phyloP scores from a whole-genome alignment of 2,113 vertebrate genomes.

The Natator depressus region DNA sequence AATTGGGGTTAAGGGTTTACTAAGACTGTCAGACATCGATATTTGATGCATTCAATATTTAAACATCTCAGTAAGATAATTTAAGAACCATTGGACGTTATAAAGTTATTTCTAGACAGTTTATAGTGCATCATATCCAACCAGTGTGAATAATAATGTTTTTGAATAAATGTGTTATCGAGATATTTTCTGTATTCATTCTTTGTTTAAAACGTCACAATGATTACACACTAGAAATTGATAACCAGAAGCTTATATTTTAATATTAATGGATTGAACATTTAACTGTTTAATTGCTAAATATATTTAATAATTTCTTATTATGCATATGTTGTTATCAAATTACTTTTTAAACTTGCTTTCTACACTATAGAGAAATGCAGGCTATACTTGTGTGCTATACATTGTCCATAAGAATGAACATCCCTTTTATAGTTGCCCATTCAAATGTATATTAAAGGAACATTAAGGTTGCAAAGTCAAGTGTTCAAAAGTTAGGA shows the following conservation, averaged over 20 bases:
- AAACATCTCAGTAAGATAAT: not conserved
- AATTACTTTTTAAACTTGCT: not conserved
- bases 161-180: not conserved
- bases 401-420: not conserved
- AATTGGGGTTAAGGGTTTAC: not conserved
- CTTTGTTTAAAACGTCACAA: not conserved
- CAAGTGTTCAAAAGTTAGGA: not conserved
- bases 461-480: not conserved
- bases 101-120: not conserved
- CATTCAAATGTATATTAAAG: not conserved
- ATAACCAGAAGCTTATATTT: not conserved
- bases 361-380: not conserved
- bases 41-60: not conserved
- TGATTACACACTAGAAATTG: not conserved
- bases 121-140: not conserved
- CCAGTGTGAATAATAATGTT: not conserved
- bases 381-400: not conserved
- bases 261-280: not conserved
- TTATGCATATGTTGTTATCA: not conserved
- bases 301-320: not conserved
- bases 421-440: not conserved
- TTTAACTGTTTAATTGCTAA: not conserved
- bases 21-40: not conserved
- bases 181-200: not conserved
- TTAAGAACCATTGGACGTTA: not conserved